phyloP scores from a whole-genome alignment of 2,888 invertebrate genomes.

The Dynastes grantii region DNA sequence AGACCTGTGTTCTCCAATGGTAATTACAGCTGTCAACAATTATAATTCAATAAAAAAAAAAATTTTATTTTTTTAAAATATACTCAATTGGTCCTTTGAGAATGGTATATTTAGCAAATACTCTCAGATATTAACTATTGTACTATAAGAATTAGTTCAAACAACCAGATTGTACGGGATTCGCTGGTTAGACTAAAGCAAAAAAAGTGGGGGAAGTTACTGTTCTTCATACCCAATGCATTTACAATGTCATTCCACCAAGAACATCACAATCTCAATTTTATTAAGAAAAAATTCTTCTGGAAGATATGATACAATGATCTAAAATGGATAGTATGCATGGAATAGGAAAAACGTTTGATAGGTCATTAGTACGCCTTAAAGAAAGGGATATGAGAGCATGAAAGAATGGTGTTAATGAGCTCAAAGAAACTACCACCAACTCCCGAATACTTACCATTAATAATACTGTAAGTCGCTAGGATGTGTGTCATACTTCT shows the following conservation, averaged over 20 bases:
- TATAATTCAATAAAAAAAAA: no score
- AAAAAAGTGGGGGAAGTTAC: slow-evolving; percentile 12
- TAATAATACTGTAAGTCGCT: slow-evolving; percentile 82
- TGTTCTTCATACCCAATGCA: slow-evolving; percentile 20
- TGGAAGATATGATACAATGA: no score
- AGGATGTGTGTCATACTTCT: slow-evolving; percentile 82
- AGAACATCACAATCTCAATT: neutral
- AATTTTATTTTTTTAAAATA: no score
- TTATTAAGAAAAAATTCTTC: neutral
- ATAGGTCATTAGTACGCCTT: neutral
- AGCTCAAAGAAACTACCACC: neutral
- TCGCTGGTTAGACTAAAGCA: slow-evolving; percentile 27
- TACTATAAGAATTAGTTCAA: slow-evolving; percentile 36
- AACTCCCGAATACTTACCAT: slow-evolving; percentile 73
- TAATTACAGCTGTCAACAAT: no score
- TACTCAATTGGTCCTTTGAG: no score
- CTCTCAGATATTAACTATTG: slow-evolving; percentile 35
- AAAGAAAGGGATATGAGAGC: slow-evolving; percentile 20
- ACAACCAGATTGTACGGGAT: slow-evolving; percentile 26
- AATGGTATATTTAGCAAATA: neutral
- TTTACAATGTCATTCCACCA: neutral
- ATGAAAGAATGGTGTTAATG: slow-evolving; percentile 32
- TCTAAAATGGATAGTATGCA: neutral
- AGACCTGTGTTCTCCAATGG: no score
- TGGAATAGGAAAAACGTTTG: slow-evolving; percentile 19